A percentile compares a stretch with the other conserved stretches of the same genome.
Evolutionary conservation across 2,113 vertebrate genomes (phyloP).

Genomic region (Pampusana beccarii): DNA sequence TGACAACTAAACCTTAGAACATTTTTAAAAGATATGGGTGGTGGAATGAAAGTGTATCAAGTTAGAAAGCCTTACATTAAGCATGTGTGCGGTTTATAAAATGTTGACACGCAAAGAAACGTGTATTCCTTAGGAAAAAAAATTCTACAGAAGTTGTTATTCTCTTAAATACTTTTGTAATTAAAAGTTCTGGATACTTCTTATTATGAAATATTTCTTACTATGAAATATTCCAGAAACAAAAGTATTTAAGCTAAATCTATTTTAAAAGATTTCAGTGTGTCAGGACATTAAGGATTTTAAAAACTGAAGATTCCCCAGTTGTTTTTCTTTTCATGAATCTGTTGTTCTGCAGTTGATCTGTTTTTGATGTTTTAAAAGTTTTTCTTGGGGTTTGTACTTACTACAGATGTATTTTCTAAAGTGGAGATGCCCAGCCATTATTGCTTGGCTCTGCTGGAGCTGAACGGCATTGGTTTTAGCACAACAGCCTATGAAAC

Average conservation of each 20-base stretch:
- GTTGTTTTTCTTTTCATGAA: background rate
- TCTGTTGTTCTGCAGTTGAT: background rate
- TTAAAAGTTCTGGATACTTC: background rate
- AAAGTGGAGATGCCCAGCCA: conserved; percentile 93
- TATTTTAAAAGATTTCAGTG: background rate
- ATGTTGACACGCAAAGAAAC: background rate
- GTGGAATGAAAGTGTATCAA: background rate
- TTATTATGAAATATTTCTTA: background rate
- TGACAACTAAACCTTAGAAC: background rate
- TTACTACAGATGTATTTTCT: conserved; percentile 82
- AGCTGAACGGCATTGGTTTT: conserved; percentile 96
- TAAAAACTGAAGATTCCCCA: background rate
- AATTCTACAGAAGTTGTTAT: background rate
- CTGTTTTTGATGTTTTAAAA: background rate
- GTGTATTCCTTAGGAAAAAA: background rate
- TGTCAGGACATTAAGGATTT: background rate
- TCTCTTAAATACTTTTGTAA: background rate
- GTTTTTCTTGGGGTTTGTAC: background rate
- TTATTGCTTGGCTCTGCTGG: conserved; percentile 90
- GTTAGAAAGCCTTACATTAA: background rate
- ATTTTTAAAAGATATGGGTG: background rate
- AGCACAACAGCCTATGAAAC: conserved; percentile 87
- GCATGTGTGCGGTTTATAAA: background rate
- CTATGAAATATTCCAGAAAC: background rate
- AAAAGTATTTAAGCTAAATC: background rate